Evolutionary conservation across 2,888 invertebrate species (phyloP), one percentile per base, ranked within the genome.

Genomic region (Scotopteryx bipunctaria): DNA sequence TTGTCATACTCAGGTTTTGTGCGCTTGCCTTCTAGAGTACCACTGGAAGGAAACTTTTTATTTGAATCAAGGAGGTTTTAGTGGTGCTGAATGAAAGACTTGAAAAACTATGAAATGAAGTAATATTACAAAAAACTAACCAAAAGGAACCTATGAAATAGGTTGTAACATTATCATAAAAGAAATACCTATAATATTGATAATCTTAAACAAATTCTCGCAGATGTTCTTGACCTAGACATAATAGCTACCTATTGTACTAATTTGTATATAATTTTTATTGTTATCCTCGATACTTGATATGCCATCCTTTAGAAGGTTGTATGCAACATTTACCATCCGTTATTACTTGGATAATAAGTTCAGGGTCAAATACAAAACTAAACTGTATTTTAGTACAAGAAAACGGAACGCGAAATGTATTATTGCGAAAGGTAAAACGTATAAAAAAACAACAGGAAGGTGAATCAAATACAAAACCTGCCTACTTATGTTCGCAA

Each of bases 11-110:
- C 95, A 0, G 97, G 97, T 71, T 96, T 94, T 40, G 95, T 92
- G 48, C 96, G 92, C 76, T 95, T 95, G 0, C 99, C 99, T 91
- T 99, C 98, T 54, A 99, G 88, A 1, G 98, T 97, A 4, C 98
- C 98, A 70, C 98, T 98, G 69, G 8, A 49, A 47, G 11, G n/a
- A n/a, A n/a, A n/a, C n/a, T n/a, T n/a, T n/a, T n/a, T n/a, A n/a
- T n/a, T n/a, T n/a, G n/a, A n/a, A n/a, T n/a, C n/a, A n/a, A n/a
- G n/a, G n/a, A n/a, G n/a, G n/a, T n/a, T n/a, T n/a, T n/a, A n/a
- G n/a, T n/a, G n/a, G n/a, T n/a, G n/a, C n/a, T n/a, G n/a, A n/a
- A n/a, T n/a, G n/a, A n/a, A n/a, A n/a, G n/a, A n/a, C n/a, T n/a
- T n/a, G n/a, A n/a, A n/a, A n/a, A n/a, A n/a, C n/a, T n/a, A n/a